A percentile compares a stretch with the other conserved stretches of the same genome.
phyloP scores from a whole-genome alignment of 2,888 invertebrate genomes.

The Ochropacha duplaris region DNA sequence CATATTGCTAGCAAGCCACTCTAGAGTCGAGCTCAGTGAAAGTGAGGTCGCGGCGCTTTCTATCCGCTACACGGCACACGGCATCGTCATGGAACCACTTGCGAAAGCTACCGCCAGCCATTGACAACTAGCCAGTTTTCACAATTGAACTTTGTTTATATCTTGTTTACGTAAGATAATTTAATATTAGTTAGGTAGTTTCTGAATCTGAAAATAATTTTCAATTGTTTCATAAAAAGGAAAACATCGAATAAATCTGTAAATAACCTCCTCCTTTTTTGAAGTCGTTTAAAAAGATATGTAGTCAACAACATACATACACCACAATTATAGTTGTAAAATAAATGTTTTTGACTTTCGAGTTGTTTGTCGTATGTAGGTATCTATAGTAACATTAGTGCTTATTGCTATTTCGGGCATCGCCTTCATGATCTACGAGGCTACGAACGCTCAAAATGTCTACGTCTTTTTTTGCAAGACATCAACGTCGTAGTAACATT shows the following conservation, averaged over 20 bases:
- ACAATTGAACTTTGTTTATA: slow-evolving; percentile 7
- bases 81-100: slow-evolving; percentile 38
- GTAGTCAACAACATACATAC: too few relatives aligned
- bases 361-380: background rate
- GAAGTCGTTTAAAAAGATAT: too few relatives aligned
- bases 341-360: background rate
- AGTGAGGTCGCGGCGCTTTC: slow-evolving; percentile 80
- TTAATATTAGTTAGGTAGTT: background rate
- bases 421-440: slow-evolving; percentile 17
- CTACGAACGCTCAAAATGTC: slow-evolving; percentile 12
- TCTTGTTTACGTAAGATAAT: too few relatives aligned
- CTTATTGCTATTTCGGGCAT: background rate
- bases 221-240: too few relatives aligned
- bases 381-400: background rate
- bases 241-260: too few relatives aligned
- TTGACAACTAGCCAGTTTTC: slow-evolving; percentile 29
- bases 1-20: slow-evolving; percentile 29
- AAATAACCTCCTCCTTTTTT: too few relatives aligned
- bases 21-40: slow-evolving; percentile 57
- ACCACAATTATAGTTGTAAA: too few relatives aligned
- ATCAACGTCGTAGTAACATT: slow-evolving; percentile 27
- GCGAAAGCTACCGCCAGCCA: slow-evolving; percentile 61
- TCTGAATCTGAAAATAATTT: background rate
- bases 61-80: slow-evolving; percentile 57
- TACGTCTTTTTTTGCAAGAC: slow-evolving; percentile 21